Base-by-base conservation (phyloP, 2,888 invertebrate genomes). In the Polylopha cassiicola region DNA sequence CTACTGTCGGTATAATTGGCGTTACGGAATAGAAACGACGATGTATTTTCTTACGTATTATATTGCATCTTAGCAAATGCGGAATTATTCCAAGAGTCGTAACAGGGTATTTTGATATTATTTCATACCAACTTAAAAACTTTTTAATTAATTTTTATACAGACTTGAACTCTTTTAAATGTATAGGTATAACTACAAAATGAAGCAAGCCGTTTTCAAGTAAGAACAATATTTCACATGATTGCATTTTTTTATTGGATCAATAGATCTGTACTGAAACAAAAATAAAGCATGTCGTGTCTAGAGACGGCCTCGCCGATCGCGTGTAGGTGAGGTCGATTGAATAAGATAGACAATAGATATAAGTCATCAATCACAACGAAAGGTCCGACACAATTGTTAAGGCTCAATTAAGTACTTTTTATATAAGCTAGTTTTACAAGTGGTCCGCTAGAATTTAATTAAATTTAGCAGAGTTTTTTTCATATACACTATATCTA, bases 311-410 rank as follows among this genome's bases (percentile, higher is more conserved):
- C 62, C 65, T 51, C 48, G 50, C 58, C 53, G 58, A 38, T 75
- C 58, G 75, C 77, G 77, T 78, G 75, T 46, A 37, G 32, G 47
- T 51, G 58, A 64, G 64, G 64, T 55, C 69, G 66, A 68, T 74
- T 73, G 68, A 75, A 73, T 73, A 70, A 73, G 64, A 73, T 70
- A 65, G 70, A 67, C 69, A 69, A 69, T 65, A 69, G 66, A 65
- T 65, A 66, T 58, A 59, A 57, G 57, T 59, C 69, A 75, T 78
- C 73, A 74, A 77, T 77, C 78, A 78, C 67, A 70, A 58, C 57
- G 64, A 58, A 57, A 47, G 56, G 53, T 60, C 44, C 10, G 28
- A 44, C 63, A 54, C 58, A 58, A 67, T 60, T 60, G 60, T 59
- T 53, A 48, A 54, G 54, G 55, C 53, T 50, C 48, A 50, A 54